Conservation (phyloP, 2,797 vertebrate genomes). For the Thripadectes ignobilis region DNA sequence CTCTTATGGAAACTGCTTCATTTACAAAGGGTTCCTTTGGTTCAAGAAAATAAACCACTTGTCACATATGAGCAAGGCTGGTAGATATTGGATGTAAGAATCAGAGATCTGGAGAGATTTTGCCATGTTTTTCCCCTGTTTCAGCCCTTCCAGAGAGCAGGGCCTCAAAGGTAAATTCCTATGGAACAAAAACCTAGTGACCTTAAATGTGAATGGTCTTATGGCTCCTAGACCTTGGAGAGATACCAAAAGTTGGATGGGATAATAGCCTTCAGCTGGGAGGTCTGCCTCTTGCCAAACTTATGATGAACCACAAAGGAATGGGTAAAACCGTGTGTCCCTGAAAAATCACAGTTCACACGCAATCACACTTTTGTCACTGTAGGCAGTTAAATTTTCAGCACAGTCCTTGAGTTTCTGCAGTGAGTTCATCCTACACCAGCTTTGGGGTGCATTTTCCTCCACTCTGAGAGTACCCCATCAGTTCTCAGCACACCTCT, state of each 20-base stretch:
- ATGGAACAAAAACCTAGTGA: neutral
- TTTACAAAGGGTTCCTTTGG: neutral
- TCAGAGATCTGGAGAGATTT: neutral
- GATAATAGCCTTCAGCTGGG: neutral
- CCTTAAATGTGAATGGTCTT: neutral
- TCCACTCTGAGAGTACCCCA: neutral
- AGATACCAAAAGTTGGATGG: neutral
- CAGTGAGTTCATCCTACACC: neutral
- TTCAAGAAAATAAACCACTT: neutral
- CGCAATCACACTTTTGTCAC: neutral
- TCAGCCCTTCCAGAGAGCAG: neutral
- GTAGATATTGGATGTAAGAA: neutral
- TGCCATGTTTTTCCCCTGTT: neutral
- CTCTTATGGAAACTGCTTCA: neutral
- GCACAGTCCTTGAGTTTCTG: neutral
- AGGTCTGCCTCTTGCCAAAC: neutral
- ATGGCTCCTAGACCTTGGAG: neutral
- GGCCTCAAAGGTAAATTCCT: neutral
- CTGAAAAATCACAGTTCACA: neutral
- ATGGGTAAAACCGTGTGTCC: rapidly evolving
- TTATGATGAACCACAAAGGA: neutral
- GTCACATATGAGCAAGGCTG: neutral
- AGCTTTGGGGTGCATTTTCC: neutral
- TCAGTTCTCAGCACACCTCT: too few species aligned
- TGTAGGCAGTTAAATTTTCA: neutral